Conservation (phyloP, 2,113 vertebrate species). For the Pelvicachromis taeniatus region DNA sequence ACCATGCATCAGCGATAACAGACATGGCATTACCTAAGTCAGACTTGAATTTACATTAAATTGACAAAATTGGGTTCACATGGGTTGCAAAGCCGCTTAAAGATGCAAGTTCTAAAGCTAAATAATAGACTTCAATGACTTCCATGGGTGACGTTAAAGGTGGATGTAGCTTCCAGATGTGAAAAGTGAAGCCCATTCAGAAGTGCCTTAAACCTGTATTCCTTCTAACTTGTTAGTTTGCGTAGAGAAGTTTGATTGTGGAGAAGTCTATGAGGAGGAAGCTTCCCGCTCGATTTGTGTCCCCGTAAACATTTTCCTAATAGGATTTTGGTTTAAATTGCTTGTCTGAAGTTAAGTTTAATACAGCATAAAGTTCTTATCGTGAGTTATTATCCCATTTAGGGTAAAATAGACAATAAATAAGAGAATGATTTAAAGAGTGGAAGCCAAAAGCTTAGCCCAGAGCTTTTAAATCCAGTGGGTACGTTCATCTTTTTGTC, state of each 20-base stretch:
- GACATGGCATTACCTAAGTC: not conserved
- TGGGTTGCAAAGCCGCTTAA: not conserved
- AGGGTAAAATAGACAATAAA: not conserved
- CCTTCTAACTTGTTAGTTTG: not conserved
- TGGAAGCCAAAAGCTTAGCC: not conserved
- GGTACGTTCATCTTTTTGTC: not conserved
- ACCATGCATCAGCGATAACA: not conserved
- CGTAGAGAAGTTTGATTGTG: not conserved
- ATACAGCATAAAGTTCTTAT: not conserved
- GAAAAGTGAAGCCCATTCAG: not conserved
- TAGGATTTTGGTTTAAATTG: not conserved
- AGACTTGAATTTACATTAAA: not conserved
- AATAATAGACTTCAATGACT: not conserved
- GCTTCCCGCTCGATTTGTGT: not conserved
- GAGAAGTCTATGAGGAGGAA: not conserved
- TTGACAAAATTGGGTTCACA: not conserved
- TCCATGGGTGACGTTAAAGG: not conserved
- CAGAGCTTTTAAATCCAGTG: not conserved
- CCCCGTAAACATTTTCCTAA: not conserved
- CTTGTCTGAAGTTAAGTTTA: not conserved
- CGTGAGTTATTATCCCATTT: not conserved
- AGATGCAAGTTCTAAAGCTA: not conserved
- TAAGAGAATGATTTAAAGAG: not conserved
- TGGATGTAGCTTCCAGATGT: not conserved
- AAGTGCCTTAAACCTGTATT: not conserved